A percentile compares a stretch with the other conserved stretches of the same genome.
Conservation (phyloP, 2,888 invertebrate genomes). For the Malachius bipustulatus region DNA sequence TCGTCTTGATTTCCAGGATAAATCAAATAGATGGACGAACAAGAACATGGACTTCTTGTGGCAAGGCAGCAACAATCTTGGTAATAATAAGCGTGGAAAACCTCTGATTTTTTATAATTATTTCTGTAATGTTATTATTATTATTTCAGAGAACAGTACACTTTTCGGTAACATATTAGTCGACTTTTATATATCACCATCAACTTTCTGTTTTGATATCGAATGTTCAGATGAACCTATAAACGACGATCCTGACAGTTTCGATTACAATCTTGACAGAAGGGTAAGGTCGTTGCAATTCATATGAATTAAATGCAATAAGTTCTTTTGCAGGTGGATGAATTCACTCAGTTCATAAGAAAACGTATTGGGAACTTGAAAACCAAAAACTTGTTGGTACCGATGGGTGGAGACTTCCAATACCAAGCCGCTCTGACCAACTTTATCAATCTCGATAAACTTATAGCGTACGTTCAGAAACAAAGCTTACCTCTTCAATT, state of each 20-base stretch:
- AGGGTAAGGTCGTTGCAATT: conserved; percentile 38
- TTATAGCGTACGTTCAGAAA: conserved; percentile 11
- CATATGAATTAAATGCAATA: too few species aligned
- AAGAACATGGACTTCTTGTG: conserved; percentile 69
- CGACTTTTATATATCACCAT: conserved; percentile 56
- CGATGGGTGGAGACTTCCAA: conserved; percentile 53
- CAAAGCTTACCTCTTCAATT: too few species aligned
- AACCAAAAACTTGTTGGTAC: conserved; percentile 46
- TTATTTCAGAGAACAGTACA: conserved; percentile 4
- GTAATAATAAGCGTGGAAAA: conserved; percentile 37
- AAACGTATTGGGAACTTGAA: neutral
- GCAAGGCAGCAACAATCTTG: conserved; percentile 55
- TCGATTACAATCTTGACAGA: conserved; percentile 52
- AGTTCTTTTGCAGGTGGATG: too few species aligned
- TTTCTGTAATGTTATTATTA: too few species aligned
- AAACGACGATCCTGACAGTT: conserved; percentile 47
- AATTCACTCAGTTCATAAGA: neutral
- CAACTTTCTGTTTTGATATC: conserved; percentile 63
- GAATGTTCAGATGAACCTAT: conserved; percentile 55
- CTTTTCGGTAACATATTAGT: conserved; percentile 37
- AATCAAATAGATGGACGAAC: conserved; percentile 40
- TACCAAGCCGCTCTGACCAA: conserved; percentile 46
- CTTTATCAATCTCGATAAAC: conserved; percentile 46
- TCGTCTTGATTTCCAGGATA: conserved; percentile 73
- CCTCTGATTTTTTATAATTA: neutral